Conservation (phyloP, 2,113 vertebrate genomes). For the Brachyhypopomus gauderio region DNA sequence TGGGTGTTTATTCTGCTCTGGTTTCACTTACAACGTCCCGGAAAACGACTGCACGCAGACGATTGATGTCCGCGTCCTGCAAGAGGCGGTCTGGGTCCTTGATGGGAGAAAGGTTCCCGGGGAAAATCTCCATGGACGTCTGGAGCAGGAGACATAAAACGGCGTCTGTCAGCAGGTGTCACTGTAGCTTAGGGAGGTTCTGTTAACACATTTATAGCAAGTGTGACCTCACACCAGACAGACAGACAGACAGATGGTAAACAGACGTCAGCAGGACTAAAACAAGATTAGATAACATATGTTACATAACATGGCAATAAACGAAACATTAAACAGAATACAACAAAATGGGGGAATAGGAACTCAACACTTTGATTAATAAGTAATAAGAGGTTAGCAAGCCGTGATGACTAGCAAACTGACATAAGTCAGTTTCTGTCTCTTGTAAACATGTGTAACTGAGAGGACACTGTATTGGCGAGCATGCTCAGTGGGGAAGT, state of each 20-base stretch:
- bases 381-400: not conserved
- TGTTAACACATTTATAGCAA: not conserved
- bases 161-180: not conserved
- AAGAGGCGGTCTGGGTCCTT: conserved; percentile 93
- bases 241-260: not conserved
- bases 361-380: too few relatives aligned
- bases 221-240: too few relatives aligned
- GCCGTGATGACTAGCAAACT: too few relatives aligned
- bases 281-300: not conserved
- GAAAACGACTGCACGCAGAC: conserved; percentile 93
- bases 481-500: not conserved
- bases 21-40: conserved; percentile 88
- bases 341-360: not conserved
- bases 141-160: conserved; percentile 64
- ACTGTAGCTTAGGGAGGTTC: not conserved
- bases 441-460: too few relatives aligned
- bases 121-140: conserved; percentile 83
- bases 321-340: not conserved
- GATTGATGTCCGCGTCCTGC: conserved; percentile 96
- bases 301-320: too few relatives aligned
- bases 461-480: too few relatives aligned
- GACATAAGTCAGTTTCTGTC: too few relatives aligned
- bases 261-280: not conserved
- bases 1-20: not conserved
- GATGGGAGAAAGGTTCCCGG: conserved; percentile 88